Base-by-base conservation (phyloP, 2,113 vertebrate species). In the Chamaetylas fuelleborni region DNA sequence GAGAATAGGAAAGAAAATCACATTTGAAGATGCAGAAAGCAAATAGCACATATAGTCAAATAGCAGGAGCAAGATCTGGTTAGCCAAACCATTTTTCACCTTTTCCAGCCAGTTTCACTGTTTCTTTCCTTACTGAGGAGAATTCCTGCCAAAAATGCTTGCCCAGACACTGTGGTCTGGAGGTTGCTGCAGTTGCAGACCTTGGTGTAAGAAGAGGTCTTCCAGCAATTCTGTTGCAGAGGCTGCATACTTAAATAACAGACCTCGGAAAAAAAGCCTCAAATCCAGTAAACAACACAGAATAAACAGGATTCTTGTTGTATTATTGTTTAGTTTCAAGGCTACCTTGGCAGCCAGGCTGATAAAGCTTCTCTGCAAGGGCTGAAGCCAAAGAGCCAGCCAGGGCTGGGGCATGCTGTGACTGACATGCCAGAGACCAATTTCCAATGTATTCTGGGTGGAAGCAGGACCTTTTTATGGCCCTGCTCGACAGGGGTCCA, bases 41-140 rank as follows among this genome's bases (percentile, higher is more conserved):
- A 92, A 88, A 72, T 62, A 40, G 69, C 51, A 84, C 2, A 56
- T 24, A 74, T 0, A 45, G 29, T 23, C 54, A 77, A 92, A 88
- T 25, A 88, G 72, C 34, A 86, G 77, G 33, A 86, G 25, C 8
- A 84, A 64, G 61, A 79, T 84, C 53, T 72, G 77, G 48, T 81
- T 91, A 64, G 76, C 76, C 86, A 94, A 90, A 38, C 26, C 14
- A 51, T 88, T 92, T 90, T 92, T 71, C 94, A 96, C 91, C 77
- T 96, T 92, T 95, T 93, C 61, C 94, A 93, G 83, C 3, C 61
- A 76, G 36, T 86, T 91, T 92, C 56, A 62, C 29, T 51, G 43
- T 78, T 92, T 61, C 28, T 91, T 71, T 93, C 56, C 56, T 88
- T 74, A 78, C 42, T 60, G 51, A 29, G 29, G 6, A 79, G 19